Evolutionary conservation across 2,113 vertebrate genomes (phyloP).

Genomic region (Noctilio leporinus): DNA sequence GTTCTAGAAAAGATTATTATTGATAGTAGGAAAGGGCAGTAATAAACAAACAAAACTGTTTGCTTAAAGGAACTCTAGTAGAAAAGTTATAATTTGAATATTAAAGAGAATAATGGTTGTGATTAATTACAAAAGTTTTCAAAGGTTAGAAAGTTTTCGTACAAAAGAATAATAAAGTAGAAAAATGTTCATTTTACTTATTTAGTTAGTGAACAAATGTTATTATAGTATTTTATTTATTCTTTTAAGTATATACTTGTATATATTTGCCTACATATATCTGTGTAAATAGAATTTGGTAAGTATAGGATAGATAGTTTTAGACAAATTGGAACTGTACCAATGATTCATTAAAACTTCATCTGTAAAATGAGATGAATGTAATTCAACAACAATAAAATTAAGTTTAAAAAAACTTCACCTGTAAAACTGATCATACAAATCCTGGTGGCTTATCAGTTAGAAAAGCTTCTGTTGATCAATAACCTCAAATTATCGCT

Average conservation of each 20-base stretch:
- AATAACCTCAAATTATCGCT: constrained; percentile 21
- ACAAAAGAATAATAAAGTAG: background rate
- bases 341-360: background rate
- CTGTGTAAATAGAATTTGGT: background rate
- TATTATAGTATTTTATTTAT: background rate
- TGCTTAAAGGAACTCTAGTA: background rate
- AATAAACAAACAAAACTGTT: background rate
- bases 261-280: background rate
- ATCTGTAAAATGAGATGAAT: background rate
- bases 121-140: background rate
- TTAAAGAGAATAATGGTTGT: background rate
- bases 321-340: background rate
- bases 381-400: too few relatives aligned
- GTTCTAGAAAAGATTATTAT: background rate
- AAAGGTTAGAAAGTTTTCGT: background rate
- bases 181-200: background rate
- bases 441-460: background rate
- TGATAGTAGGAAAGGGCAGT: background rate
- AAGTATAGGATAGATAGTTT: background rate
- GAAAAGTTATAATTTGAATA: background rate
- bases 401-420: too few relatives aligned
- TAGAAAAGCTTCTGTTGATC: background rate
- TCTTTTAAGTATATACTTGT: background rate
- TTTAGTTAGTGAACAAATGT: background rate
- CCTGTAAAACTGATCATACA: background rate